Percentiles rank a stretch among this genome's conserved stretches.
Conservation (phyloP, 2,113 vertebrate genomes). For the Paradoxurus hermaphroditus region DNA sequence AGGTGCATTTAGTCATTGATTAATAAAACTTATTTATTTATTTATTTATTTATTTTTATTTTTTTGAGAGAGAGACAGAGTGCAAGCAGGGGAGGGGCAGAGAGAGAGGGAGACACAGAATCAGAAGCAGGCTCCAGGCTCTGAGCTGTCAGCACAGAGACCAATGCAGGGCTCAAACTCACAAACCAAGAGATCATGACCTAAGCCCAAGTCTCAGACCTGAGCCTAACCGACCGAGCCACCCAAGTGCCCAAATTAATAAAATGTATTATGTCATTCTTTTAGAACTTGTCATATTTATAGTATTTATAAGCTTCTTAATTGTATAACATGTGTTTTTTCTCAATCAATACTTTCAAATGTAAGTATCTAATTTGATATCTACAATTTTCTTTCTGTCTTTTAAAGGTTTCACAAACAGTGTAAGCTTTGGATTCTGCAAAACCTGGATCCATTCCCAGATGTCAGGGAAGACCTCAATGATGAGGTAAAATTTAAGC, state of each 20-base stretch:
- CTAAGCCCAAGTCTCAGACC: too few relatives aligned
- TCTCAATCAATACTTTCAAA: background rate
- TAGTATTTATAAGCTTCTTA: background rate
- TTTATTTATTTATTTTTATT: too few relatives aligned
- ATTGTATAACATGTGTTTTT: background rate
- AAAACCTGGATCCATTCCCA: background rate
- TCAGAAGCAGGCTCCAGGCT: too few relatives aligned
- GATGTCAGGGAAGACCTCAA: background rate
- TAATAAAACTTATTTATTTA: background rate
- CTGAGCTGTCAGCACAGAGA: too few relatives aligned
- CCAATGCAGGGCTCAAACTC: too few relatives aligned
- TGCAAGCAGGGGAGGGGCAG: too few relatives aligned
- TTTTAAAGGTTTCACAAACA: background rate
- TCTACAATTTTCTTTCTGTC: background rate
- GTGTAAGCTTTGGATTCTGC: background rate
- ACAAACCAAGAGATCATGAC: too few relatives aligned
- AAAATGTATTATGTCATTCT: background rate
- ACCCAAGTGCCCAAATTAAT: background rate
- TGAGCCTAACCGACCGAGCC: too few relatives aligned
- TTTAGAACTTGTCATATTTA: background rate
- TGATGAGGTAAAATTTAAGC: background rate
- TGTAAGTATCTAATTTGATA: background rate
- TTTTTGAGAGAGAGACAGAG: too few relatives aligned
- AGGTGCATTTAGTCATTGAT: background rate
- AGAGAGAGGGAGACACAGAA: too few relatives aligned